Base-by-base conservation (phyloP, 2,113 vertebrate genomes). In the Numida meleagris region DNA sequence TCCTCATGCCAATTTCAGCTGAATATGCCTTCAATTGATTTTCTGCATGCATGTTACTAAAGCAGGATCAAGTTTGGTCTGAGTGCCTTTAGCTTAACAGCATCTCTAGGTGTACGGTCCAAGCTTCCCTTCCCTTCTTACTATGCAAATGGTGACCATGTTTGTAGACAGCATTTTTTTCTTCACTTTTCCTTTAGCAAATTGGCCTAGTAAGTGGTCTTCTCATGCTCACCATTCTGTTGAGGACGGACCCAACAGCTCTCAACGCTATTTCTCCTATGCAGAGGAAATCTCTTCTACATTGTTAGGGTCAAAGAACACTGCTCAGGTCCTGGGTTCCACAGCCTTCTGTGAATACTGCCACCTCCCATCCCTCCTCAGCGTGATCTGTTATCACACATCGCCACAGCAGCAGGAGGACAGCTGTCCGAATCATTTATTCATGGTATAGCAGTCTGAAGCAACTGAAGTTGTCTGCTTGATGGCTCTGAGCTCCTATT, bases 361-460 rank as follows among this genome's bases (percentile, higher is more conserved):
- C 38, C 38, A 42, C 15, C 16, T 87, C 33, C 34, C 8, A 19
- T 59, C 43, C 14, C 33, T 79, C n/a, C 62, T 61, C 36, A 61
- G 36, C 14, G 3, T 8, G 29, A 45, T 42, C 31, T 66, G 38
- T 15, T 82, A 53, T 80, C 62, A 46, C 0, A 1, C 0, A 2
- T 68, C 65, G 72, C 48, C 18, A 13, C 25, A 65, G 67, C 43
- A 90, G 79, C 33, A 61, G 55, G 12, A 79, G 75, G 75, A 86
- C 62, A 92, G 53, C 63, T 93, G 67, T 95, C 88, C 20, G 53
- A n/a, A 82, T 73, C 53, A 76, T 94, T 93, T 80, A 90, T 48
- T 94, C 59, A 62, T 65, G 59, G 43, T 45, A 8, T n/a, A 65
- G 51, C 12, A 75, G 62, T 61, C 63, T 89, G 79, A 89, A 38